These are phyloP conservation scores for Loris lydekkerianus DNA, from an alignment of 2,797 vertebrate species.

Conservation along the genomic window DNA sequence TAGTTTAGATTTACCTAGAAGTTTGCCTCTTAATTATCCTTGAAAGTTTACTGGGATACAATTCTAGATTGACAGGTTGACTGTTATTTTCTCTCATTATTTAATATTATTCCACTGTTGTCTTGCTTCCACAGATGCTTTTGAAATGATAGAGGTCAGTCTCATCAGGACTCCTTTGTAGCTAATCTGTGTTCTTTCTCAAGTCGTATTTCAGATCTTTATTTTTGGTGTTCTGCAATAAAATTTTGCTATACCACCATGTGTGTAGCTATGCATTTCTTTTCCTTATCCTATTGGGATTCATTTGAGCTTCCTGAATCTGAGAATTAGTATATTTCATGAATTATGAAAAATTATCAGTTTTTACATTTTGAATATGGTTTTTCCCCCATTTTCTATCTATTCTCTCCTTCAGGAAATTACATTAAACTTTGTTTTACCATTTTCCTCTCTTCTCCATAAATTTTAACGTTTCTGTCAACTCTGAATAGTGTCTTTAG, in stretches of 20 bases:
- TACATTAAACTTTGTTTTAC: neutral
- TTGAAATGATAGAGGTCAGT: neutral
- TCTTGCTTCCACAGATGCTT: neutral
- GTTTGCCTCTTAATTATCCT: neutral
- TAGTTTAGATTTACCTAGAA: neutral
- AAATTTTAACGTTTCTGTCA: neutral
- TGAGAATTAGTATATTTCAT: slow-evolving; percentile 9
- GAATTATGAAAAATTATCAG: neutral
- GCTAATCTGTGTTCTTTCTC: neutral
- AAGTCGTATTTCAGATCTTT: neutral
- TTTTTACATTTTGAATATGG: neutral
- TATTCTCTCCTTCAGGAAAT: neutral
- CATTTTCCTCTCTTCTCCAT: neutral
- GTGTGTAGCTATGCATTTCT: neutral
- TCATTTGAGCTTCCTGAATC: slow-evolving; percentile 12
- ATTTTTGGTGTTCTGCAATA: neutral
- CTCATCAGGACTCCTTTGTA: neutral
- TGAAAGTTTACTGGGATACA: neutral
- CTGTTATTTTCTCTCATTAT: neutral
- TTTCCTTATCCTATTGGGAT: neutral
- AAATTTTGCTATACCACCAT: neutral
- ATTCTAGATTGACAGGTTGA: neutral
- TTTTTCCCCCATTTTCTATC: neutral
- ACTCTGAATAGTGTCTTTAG: slow-evolving; percentile 29
- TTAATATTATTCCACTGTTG: neutral